A percentile compares a stretch with the other conserved stretches of the same genome.
Evolutionary conservation across 2,113 vertebrate genomes (phyloP).

Genomic region (Bambusicola thoracicus): DNA sequence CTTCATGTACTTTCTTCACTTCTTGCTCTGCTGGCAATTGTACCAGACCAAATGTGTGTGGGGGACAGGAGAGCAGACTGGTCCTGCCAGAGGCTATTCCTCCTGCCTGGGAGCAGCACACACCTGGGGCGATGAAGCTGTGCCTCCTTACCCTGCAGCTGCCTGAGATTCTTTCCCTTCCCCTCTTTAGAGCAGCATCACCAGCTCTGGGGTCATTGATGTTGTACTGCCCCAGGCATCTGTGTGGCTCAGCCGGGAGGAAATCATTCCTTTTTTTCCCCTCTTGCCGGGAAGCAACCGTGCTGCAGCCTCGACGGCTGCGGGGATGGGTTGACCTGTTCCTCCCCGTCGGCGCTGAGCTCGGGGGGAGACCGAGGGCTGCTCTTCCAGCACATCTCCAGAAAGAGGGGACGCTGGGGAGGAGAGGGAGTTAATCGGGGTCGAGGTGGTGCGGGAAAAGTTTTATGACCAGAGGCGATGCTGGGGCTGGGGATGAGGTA

Average conservation of each 20-base stretch:
- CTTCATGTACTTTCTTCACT: background rate
- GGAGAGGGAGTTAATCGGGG: accelerated
- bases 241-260: accelerated
- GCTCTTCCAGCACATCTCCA: background rate
- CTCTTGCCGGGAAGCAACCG: accelerated
- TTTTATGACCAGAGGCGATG: background rate
- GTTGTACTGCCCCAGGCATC: background rate
- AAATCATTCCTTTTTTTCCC: background rate
- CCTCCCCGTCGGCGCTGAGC: accelerated
- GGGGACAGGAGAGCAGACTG: accelerated
- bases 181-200: accelerated
- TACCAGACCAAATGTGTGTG: background rate
- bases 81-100: accelerated
- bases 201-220: accelerated
- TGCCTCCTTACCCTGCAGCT: too few species aligned
- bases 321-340: accelerated
- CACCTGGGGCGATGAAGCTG: background rate
- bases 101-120: background rate
- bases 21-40: accelerated
- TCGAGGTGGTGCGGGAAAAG: too few species aligned
- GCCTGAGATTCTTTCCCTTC: background rate
- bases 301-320: accelerated
- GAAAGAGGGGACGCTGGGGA: too few species aligned
- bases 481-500: accelerated
- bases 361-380: accelerated